phyloP scores from a whole-genome alignment of 2,888 invertebrate genomes.

The Temnothorax ravouxi region DNA sequence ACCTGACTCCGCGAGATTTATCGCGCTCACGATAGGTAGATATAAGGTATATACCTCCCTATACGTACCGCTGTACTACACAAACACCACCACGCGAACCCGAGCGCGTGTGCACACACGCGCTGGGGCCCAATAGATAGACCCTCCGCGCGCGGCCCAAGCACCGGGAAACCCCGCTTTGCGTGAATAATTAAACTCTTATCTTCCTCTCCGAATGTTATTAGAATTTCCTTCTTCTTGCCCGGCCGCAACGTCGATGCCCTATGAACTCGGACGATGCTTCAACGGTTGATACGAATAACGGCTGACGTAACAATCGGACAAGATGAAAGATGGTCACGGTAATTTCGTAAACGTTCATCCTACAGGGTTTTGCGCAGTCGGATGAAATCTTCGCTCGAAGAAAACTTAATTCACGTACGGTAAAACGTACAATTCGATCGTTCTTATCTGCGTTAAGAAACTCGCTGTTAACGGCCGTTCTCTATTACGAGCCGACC shows the following conservation, averaged over 20 bases:
- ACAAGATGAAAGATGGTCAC: conserved; percentile 49
- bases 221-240: conserved; percentile 56
- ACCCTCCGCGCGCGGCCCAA: conserved; percentile 30
- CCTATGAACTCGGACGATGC: conserved; percentile 52
- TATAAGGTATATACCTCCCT: conserved; percentile 54
- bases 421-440: neutral
- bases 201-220: conserved; percentile 57
- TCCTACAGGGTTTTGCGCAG: conserved; percentile 14
- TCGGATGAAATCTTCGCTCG: neutral
- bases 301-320: conserved; percentile 54
- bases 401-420: neutral
- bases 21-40: conserved; percentile 80
- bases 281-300: conserved; percentile 50
- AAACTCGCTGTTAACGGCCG: neutral
- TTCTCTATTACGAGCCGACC: neutral
- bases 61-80: conserved; percentile 10
- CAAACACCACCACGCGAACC: neutral
- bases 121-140: conserved; percentile 39
- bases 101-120: conserved; percentile 16
- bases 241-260: conserved; percentile 34
- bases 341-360: conserved; percentile 29
- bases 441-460: neutral
- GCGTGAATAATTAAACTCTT: conserved; percentile 75
- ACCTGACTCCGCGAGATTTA: conserved; percentile 85
- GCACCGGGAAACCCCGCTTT: conserved; percentile 56